Evolutionary conservation across 35 echinoderm and acorn worm genomes (phyloP), one percentile per base, ranked within the genome.

Genomic region (Eucidaris tribuloides): DNA sequence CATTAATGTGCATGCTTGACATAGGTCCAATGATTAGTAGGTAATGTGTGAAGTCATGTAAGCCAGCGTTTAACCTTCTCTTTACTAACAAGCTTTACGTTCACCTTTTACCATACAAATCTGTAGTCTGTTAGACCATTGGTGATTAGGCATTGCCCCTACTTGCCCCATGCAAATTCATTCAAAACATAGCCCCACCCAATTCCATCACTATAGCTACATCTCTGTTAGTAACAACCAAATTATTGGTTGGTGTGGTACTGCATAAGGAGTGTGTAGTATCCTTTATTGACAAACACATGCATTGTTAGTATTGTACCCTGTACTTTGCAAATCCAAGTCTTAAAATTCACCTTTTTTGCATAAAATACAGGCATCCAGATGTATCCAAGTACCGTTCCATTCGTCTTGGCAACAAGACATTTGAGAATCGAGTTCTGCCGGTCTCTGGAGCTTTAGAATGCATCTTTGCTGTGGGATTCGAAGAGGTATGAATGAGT

Each of bases 381-480:
- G n/a, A n/a, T n/a, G n/a, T n/a, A n/a, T n/a, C n/a, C n/a, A 93
- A 97, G 62, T 97, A 89, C 78, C 52, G 86, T 4, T 93, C 86
- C 44, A 83, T 97, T 54, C 90, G 90, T 63, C 83, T 97, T 3
- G 90, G 89, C 5, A 93, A 97, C 86, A 97, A 92, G 65, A 79
- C 83, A 22, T 92, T 97, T 79, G 55, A 85, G 77, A 89, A 62
- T 17, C 77, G 91, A 42, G 49, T 97, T 37, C 58, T 97, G 7
- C 94, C 94, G 15, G 78, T 89, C 7, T 25, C 56, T 78, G 94
- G 94, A 61, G 94, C 86, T 0, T 72, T 97, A n/a, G 90, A 97
- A 58, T 97, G 94, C 50, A 78, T 97, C 18, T 93, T 97, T 81
- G 65, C 87, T 33, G 82, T 87, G 58, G 94, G 94, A 1, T 97